Evolutionary conservation across 2,888 invertebrate species (phyloP).

Genomic region (Bombylius major): DNA sequence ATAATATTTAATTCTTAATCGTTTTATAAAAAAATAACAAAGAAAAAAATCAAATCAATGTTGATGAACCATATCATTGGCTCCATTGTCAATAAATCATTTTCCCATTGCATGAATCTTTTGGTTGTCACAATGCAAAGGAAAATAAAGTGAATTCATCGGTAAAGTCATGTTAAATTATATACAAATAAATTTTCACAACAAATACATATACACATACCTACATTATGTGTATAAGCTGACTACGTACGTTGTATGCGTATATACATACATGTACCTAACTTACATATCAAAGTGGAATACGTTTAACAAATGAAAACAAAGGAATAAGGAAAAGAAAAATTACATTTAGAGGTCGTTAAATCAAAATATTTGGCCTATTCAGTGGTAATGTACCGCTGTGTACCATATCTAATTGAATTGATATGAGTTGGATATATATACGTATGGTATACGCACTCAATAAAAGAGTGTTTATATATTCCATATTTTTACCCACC

Average conservation of each 20-base stretch:
- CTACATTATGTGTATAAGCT: no score
- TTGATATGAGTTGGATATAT: no score
- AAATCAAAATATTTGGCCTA: conserved; percentile 10
- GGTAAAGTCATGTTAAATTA: not conserved
- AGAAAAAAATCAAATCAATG: not conserved
- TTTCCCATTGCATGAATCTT: not conserved
- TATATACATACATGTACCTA: no score
- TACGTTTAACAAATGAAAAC: no score
- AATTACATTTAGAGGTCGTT: conserved; percentile 2
- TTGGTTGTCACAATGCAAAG: not conserved
- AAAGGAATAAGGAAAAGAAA: not conserved
- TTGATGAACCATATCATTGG: conserved; percentile 7
- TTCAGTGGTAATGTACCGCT: conserved; percentile 8
- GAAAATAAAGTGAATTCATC: not conserved
- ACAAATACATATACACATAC: no score
- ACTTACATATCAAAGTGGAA: no score
- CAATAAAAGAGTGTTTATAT: no score
- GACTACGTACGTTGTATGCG: no score
- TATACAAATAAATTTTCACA: no score
- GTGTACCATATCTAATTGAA: conserved; percentile 8
- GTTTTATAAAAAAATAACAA: not conserved
- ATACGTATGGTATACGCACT: no score
- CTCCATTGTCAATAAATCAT: conserved; percentile 3
- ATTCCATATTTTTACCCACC: no score
- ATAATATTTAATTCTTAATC: not conserved